Conservation (phyloP, 2,888 invertebrate species). For the Andrena bicolor region DNA sequence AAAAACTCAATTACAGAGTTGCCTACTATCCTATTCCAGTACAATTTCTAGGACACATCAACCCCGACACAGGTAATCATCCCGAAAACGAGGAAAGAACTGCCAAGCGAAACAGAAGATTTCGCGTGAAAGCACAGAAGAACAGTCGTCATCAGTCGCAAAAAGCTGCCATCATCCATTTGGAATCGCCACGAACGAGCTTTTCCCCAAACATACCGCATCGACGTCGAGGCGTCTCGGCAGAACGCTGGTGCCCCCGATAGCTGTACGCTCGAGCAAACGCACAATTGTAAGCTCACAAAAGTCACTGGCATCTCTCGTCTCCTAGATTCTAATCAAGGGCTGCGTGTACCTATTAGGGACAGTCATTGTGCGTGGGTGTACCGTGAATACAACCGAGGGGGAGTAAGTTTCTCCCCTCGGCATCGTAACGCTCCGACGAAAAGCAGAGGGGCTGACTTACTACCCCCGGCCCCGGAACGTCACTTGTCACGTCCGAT, state of each 20-base stretch:
- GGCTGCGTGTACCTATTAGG: slow-evolving; percentile 84
- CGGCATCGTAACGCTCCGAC: slow-evolving; percentile 61
- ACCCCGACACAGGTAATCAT: no score
- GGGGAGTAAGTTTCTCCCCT: slow-evolving; percentile 70
- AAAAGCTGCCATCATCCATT: no score
- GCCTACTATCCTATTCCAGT: no score
- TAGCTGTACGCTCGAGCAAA: slow-evolving; percentile 28
- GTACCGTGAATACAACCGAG: slow-evolving; percentile 74
- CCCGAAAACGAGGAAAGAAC: no score
- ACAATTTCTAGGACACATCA: no score
- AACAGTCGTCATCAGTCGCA: no score
- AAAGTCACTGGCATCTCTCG: slow-evolving; percentile 67
- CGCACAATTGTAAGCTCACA: slow-evolving; percentile 50
- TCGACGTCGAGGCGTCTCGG: not conserved
- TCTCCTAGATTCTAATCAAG: slow-evolving; percentile 82
- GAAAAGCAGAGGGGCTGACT: slow-evolving; percentile 73
- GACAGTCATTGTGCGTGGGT: slow-evolving; percentile 83
- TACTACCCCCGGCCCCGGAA: slow-evolving; percentile 68
- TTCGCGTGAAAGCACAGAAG: no score
- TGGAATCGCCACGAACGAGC: not conserved
- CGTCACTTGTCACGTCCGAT: slow-evolving; percentile 82
- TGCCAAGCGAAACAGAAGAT: no score
- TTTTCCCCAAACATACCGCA: not conserved
- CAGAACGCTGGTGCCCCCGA: slow-evolving; percentile 3
- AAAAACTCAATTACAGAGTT: no score